phyloP scores from a whole-genome alignment of 2,797 vertebrate genomes.

The Halcyon badia region DNA sequence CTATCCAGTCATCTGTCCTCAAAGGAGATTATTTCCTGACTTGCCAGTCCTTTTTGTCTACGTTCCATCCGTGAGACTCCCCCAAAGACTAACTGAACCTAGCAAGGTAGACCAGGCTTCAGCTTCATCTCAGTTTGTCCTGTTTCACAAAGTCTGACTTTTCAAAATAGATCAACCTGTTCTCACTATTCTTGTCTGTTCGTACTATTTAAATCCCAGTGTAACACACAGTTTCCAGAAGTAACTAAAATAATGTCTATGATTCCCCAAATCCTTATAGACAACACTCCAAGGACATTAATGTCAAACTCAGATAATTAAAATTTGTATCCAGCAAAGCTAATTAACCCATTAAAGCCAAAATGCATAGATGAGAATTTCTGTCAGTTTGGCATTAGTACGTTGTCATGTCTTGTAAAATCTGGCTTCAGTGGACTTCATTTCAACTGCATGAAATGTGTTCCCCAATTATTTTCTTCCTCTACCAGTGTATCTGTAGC shows the following conservation, averaged over 20 bases:
- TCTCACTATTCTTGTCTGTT: constrained; percentile 71
- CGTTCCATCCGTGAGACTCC: not conserved
- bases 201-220: constrained; percentile 69
- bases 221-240: constrained; percentile 69
- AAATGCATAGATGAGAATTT: constrained; percentile 57
- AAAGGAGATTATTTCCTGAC: not conserved
- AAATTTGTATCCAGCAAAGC: constrained; percentile 75
- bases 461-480: constrained; percentile 25
- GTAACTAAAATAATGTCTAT: constrained; percentile 74
- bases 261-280: constrained; percentile 72
- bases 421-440: constrained; percentile 47
- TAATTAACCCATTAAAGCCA: constrained; percentile 75
- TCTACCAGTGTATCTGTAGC: not conserved
- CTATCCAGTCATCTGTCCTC: not conserved
- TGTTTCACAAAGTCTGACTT: constrained; percentile 48
- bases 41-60: not conserved
- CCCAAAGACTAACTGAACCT: not conserved
- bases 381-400: constrained; percentile 63
- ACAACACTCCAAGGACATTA: constrained; percentile 75
- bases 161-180: constrained; percentile 73
- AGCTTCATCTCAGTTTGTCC: not conserved
- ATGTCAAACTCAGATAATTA: constrained; percentile 76
- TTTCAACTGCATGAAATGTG: constrained; percentile 30
- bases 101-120: not conserved
- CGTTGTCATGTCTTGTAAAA: constrained; percentile 63